These are phyloP conservation scores for Cabera pusaria DNA, from an alignment of 2,888 invertebrate genomes.

Conservation along the genomic window DNA sequence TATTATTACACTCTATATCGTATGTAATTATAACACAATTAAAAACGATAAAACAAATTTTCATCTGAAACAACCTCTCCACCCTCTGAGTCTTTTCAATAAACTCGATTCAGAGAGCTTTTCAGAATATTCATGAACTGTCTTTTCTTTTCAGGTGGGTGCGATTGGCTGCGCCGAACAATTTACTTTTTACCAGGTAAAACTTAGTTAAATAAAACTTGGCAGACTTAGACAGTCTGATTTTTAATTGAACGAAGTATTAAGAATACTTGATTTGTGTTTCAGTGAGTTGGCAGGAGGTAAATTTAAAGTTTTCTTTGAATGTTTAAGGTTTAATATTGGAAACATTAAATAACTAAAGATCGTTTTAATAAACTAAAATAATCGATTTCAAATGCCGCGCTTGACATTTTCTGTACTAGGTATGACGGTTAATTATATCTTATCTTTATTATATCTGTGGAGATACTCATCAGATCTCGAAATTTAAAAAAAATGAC, in stretches of 20 bases:
- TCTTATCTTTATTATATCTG: too few species aligned
- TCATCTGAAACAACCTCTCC: constrained; percentile 30
- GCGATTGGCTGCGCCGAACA: constrained; percentile 58
- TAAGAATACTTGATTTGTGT: constrained; percentile 14
- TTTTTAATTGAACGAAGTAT: constrained; percentile 36
- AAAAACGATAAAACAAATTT: too few species aligned
- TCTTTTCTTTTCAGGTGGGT: constrained; percentile 78
- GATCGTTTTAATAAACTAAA: too few species aligned
- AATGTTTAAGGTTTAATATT: too few species aligned
- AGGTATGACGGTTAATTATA: too few species aligned
- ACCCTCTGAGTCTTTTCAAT: constrained; percentile 66
- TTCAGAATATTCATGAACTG: constrained; percentile 78
- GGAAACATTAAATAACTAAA: too few species aligned
- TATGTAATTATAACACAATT: too few species aligned
- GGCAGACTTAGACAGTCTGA: constrained; percentile 41
- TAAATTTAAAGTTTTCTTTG: constrained; percentile 1
- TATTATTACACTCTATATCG: too few species aligned
- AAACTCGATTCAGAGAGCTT: constrained; percentile 70
- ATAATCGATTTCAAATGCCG: too few species aligned
- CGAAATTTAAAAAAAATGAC: too few species aligned
- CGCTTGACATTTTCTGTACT: too few species aligned
- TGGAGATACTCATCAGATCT: too few species aligned
- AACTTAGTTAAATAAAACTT: constrained; percentile 55
- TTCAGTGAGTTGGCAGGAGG: constrained; percentile 5
- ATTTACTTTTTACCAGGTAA: constrained; percentile 49